phyloP scores from a whole-genome alignment of 2,888 invertebrate genomes.

The Escarpia spicata region DNA sequence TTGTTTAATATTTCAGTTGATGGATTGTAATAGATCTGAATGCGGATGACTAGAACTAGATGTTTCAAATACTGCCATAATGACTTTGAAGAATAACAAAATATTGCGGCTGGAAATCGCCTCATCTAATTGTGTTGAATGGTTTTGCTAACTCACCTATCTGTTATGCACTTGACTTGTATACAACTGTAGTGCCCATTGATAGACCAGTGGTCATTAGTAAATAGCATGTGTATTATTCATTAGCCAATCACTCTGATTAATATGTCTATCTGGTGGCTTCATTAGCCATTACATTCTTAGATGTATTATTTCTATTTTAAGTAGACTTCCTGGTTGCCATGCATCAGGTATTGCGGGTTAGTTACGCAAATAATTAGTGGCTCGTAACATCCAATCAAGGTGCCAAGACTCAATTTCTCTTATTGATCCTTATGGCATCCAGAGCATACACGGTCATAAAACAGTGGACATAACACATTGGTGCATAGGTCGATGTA shows the following conservation, averaged over 20 bases:
- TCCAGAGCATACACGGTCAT: neutral
- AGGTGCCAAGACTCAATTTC: neutral
- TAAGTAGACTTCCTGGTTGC: neutral
- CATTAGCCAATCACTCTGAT: neutral
- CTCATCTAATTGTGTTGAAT: neutral
- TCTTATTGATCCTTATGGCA: neutral
- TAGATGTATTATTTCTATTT: slow-evolving; percentile 3
- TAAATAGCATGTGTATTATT: neutral
- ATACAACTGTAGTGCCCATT: neutral
- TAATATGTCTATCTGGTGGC: neutral
- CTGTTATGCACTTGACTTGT: neutral
- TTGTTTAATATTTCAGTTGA: neutral
- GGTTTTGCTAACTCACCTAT: neutral
- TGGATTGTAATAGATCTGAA: neutral
- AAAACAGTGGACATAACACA: neutral
- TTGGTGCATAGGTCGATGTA: neutral
- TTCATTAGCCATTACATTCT: neutral
- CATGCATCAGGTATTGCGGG: neutral
- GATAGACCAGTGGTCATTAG: neutral
- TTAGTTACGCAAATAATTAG: neutral
- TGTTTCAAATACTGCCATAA: neutral
- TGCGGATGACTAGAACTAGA: neutral
- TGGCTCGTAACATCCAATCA: neutral
- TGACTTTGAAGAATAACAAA: no score
- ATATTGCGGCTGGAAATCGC: no score